Percentiles rank a stretch among this genome's conserved stretches.
These are phyloP conservation scores for Tromatobia lineatoria DNA, from an alignment of 2,888 invertebrate genomes.

Conservation along the genomic window DNA sequence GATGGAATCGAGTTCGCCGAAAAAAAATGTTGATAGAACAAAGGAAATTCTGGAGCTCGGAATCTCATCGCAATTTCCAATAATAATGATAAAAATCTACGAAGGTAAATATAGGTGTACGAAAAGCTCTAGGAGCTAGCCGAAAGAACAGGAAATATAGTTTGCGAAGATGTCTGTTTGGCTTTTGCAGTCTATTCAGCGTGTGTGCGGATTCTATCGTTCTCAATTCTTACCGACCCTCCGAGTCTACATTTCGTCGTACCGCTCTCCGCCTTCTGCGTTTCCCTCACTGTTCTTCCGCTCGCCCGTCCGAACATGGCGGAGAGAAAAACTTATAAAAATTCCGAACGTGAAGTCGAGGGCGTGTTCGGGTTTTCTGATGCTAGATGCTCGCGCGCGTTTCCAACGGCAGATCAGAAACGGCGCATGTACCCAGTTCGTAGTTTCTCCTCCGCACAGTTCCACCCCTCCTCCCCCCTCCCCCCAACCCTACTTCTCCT, in stretches of 20 bases:
- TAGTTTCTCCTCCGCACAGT: slow-evolving; percentile 14
- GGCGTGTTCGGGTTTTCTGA: slow-evolving; percentile 82
- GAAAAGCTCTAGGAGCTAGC: slow-evolving; percentile 22
- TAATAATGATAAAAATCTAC: slow-evolving; percentile 33
- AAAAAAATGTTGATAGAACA: not conserved
- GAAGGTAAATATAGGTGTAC: slow-evolving; percentile 1
- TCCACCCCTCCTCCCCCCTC: not conserved
- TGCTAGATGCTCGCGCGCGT: slow-evolving; percentile 59
- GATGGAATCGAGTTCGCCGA: not conserved
- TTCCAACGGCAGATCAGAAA: slow-evolving; percentile 29
- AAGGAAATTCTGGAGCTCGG: not conserved
- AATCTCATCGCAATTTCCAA: slow-evolving; percentile 16
- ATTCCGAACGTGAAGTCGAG: slow-evolving; percentile 80
- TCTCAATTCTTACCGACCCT: slow-evolving; percentile 60
- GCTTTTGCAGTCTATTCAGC: slow-evolving; percentile 14
- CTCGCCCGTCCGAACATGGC: slow-evolving; percentile 63
- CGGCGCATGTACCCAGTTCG: slow-evolving; percentile 28
- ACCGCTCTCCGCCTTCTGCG: slow-evolving; percentile 29
- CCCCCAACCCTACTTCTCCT: not conserved
- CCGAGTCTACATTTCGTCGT: slow-evolving; percentile 45
- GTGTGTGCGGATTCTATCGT: slow-evolving; percentile 53
- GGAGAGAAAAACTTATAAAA: slow-evolving; percentile 81
- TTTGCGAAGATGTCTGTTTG: slow-evolving; percentile 67
- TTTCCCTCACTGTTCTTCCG: slow-evolving; percentile 24
- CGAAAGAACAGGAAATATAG: slow-evolving; percentile 39